phyloP scores from a whole-genome alignment of 2,113 vertebrate species.

The Chloebia gouldiae region DNA sequence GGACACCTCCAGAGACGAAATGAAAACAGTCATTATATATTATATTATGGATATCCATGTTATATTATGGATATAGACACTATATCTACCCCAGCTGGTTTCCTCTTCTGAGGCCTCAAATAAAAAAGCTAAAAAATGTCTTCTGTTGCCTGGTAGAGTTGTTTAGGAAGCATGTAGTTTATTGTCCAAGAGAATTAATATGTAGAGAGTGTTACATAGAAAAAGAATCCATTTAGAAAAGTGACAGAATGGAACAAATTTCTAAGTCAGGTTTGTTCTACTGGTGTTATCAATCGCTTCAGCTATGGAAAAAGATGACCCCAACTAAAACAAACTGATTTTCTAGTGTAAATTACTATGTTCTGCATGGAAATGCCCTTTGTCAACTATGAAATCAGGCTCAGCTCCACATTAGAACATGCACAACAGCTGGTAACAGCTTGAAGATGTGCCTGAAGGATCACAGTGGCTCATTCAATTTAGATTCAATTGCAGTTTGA shows the following conservation, averaged over 20 bases:
- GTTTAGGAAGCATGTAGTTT: background rate
- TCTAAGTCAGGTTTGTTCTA: background rate
- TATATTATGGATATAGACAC: too few relatives aligned
- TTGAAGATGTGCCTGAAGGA: slow-evolving; percentile 39
- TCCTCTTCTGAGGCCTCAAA: background rate
- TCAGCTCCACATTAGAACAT: background rate
- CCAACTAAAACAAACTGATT: background rate
- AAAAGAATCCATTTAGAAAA: background rate
- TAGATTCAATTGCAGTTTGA: slow-evolving; percentile 10
- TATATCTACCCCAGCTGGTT: background rate
- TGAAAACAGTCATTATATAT: background rate
- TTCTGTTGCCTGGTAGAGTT: background rate
- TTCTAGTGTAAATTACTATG: background rate
- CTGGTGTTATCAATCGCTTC: background rate
- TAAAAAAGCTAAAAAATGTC: background rate
- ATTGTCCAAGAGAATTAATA: background rate
- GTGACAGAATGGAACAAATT: background rate
- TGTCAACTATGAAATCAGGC: slow-evolving; percentile 9
- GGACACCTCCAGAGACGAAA: background rate
- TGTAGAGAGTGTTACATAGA: background rate
- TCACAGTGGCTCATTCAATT: slow-evolving; percentile 24
- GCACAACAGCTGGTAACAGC: slow-evolving; percentile 61
- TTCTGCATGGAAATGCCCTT: background rate
- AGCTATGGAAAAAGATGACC: background rate
- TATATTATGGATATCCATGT: too few relatives aligned